Evolutionary conservation across 2,113 vertebrate species (phyloP), one percentile per base, ranked within the genome.

Genomic region (Erythrocercus mccallii): DNA sequence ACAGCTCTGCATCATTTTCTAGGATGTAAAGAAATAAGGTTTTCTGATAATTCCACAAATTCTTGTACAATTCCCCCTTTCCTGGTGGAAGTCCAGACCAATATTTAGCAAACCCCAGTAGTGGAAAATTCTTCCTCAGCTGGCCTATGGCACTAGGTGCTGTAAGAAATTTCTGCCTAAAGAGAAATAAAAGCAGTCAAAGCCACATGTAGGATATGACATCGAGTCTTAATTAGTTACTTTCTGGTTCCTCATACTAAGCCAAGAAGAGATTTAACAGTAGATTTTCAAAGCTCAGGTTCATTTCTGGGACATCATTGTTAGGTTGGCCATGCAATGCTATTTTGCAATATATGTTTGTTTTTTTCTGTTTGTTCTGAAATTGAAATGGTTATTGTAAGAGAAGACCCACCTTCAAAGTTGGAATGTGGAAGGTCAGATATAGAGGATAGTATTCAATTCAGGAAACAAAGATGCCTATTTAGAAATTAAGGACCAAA

Each of bases 401-500:
- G 40, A 53, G 62, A n/a, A 88, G 31, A 44, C 5, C 4, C 6
- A 18, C 35, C 14, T 92, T 87, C 70, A n/a, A 70, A 40, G 27
- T 9, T 81, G 73, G 27, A 45, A 73, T n/a, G 35, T 40, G 40
- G 56, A 77, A 82, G 66, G 87, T 66, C 76, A 95, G 86, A 61
- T 22, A 18, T 0, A 48, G 44, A 71, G 35, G 24, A 90, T 50
- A 68, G 64, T 58, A 64, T 65, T 85, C 47, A 61, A 40, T 86
- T 90, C 54, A 85, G 92, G 86, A 95, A 94, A 81, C 44, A 93
- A 94, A 94, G 48, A 74, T 83, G 61, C 62, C 51, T 71, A n/a
- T 45, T 92, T 74, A 90, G 88, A 95, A 95, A 94, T 71, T 83
- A 92, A 94, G 79, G 40, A 85, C 53, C 65, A 96, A 96, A 96